Evolutionary conservation across 1,140 invertebrate genomes (phyloP).

Genomic region (Rhopalosiphum padi): DNA sequence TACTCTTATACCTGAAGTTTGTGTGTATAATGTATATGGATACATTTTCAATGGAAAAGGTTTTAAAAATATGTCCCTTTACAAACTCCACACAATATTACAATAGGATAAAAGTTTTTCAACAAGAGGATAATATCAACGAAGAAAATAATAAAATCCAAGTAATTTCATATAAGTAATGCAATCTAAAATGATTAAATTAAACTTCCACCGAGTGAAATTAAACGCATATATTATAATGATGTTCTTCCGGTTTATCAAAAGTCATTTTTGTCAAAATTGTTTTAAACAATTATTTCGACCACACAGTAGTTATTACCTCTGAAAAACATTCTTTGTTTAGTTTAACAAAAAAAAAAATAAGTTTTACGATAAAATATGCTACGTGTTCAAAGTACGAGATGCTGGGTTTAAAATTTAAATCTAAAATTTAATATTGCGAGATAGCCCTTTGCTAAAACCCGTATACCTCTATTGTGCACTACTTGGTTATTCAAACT

Average conservation of each 20-base stretch:
- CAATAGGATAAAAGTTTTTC: constrained; percentile 26
- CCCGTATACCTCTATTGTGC: not conserved
- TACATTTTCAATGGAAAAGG: not conserved
- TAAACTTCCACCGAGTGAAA: not conserved
- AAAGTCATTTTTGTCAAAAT: constrained; percentile 9
- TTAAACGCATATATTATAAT: constrained; percentile 12
- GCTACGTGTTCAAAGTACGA: not conserved
- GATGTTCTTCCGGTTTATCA: not conserved
- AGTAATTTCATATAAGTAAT: not conserved
- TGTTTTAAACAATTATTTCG: not conserved
- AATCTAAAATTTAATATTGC: constrained; percentile 19
- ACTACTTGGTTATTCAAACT: not conserved
- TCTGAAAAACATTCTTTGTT: not conserved
- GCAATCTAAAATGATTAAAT: constrained; percentile 24
- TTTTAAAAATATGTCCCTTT: constrained; percentile 30
- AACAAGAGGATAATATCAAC: not conserved
- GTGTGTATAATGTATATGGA: not conserved
- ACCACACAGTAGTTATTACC: not conserved
- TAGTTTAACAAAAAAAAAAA: not conserved
- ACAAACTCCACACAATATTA: not conserved
- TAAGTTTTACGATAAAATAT: constrained; percentile 8
- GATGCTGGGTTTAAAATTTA: not conserved
- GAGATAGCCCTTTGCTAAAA: not conserved
- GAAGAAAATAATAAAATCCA: not conserved
- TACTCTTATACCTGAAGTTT: not conserved